Evolutionary conservation across 2,113 vertebrate genomes (phyloP).

Genomic region (Callionymus lyra): DNA sequence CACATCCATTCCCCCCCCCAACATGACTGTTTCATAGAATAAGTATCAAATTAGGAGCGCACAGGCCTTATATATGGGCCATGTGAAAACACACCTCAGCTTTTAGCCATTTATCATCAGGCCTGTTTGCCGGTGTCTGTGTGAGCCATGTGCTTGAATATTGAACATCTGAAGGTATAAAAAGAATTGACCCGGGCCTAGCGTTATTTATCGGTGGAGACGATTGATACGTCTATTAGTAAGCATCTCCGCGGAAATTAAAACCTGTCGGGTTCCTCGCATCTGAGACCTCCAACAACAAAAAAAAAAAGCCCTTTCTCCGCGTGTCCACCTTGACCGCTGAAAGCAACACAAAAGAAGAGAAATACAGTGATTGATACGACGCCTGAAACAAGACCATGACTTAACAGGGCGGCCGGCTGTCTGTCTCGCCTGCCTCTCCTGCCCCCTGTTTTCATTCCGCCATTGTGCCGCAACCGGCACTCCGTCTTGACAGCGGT

Average conservation of each 20-base stretch:
- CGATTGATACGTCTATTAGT: too few relatives aligned
- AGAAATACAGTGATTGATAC: constrained; percentile 69
- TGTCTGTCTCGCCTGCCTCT: constrained; percentile 44
- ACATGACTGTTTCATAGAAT: constrained; percentile 64
- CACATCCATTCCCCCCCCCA: constrained; percentile 59
- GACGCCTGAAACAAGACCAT: constrained; percentile 58
- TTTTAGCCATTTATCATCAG: constrained; percentile 66
- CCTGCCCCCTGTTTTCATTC: constrained; percentile 31
- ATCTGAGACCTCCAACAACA: too few relatives aligned
- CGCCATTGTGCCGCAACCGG: constrained; percentile 57
- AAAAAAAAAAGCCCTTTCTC: too few relatives aligned
- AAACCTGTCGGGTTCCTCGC: too few relatives aligned
- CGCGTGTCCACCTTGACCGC: neutral
- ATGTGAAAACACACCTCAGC: constrained; percentile 52
- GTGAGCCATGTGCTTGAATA: constrained; percentile 5
- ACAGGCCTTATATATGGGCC: constrained; percentile 52
- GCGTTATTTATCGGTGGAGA: too few relatives aligned
- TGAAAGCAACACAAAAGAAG: constrained; percentile 52
- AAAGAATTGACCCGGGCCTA: neutral
- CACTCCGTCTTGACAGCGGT: constrained; percentile 52
- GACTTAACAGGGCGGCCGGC: constrained; percentile 50
- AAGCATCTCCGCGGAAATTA: too few relatives aligned
- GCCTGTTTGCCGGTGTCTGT: constrained; percentile 26
- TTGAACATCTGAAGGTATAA: constrained; percentile 1
- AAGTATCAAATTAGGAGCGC: constrained; percentile 60